Conservation (phyloP, 2,888 invertebrate genomes). For the Drosophila hamatofila region DNA sequence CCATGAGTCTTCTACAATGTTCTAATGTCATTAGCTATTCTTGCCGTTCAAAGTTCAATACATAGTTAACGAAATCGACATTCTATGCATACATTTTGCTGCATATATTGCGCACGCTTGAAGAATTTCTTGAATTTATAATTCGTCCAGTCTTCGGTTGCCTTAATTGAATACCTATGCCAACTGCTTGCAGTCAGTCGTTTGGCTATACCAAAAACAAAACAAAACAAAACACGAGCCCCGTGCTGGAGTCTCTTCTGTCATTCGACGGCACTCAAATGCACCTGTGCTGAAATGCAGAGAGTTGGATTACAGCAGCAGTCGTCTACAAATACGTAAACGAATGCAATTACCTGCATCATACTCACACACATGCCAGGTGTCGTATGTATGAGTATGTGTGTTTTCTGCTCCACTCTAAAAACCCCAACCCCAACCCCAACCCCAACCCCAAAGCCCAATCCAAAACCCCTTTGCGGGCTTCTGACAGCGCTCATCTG, state of each 20-base stretch:
- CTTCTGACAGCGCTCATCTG: constrained; percentile 22
- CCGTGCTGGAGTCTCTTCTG: constrained; percentile 1
- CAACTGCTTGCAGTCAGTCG: neutral
- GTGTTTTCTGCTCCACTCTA: constrained; percentile 21
- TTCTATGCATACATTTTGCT: neutral
- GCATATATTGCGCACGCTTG: neutral
- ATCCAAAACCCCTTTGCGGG: neutral
- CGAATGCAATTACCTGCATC: constrained; percentile 23
- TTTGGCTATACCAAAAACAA: neutral
- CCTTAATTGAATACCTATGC: constrained; percentile 11
- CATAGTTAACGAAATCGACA: neutral
- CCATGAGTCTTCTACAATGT: neutral
- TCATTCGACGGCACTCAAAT: neutral
- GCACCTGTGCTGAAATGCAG: constrained; percentile 10
- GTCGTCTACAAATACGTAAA: constrained; percentile 7
- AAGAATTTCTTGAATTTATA: constrained; percentile 15
- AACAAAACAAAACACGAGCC: neutral
- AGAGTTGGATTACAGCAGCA: constrained; percentile 5
- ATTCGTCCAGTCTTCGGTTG: constrained; percentile 7
- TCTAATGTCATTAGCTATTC: neutral
- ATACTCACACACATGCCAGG: constrained; percentile 15
- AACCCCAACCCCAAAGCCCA: neutral
- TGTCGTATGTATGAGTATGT: constrained; percentile 20
- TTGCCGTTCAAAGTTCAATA: neutral
- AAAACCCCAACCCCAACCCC: neutral